Base-by-base conservation (phyloP, 1,140 invertebrate genomes). In the Drosophila leontia region DNA sequence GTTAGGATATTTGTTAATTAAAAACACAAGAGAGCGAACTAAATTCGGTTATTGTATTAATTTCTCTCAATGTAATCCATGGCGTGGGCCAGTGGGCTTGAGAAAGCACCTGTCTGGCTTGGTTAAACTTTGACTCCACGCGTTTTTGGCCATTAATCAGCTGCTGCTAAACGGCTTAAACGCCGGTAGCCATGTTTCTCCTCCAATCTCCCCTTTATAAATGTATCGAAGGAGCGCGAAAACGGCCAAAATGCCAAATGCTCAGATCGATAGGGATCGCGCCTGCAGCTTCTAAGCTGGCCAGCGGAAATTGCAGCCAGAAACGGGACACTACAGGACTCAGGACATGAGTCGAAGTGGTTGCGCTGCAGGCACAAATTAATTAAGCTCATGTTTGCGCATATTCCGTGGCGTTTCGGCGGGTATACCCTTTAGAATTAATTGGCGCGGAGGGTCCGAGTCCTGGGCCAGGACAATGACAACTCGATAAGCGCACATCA, bases 401-500 rank as follows among this genome's bases (percentile, higher is more conserved):
- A 81, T 82, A 82, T 88, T 80, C 76, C 55, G 39, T 60, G 64
- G 32, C 34, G 48, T 39, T 34, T 47, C 58, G 42, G n/a, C 57
- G 48, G 75, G 75, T 69, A 75, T 82, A 68, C 74, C 48, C 51
- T 39, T 45, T 64, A 44, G 56, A 86, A 87, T 91, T 91, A 87
- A 87, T 87, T 86, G 87, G 80, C 75, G 62, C 41, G 39, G 59
- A 74, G 78, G 75, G 78, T 55, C 32, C 76, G 17, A 42, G 56
- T 41, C 47, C 71, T 34, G 35, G 32, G 32, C 48, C 64, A 77
- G 77, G 56, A 84, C 74, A 91, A 81, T 91, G 87, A 91, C 87
- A 91, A 91, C 83, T 91, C 88, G 87, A 91, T 91, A 91, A 91
- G 87, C 74, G 67, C 65, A 69, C 75, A 83, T 82, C 80, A 82